Percentiles rank a stretch among this genome's conserved stretches.
Conservation (phyloP, 2,888 invertebrate species). For the Drosophila nr. fundita region DNA sequence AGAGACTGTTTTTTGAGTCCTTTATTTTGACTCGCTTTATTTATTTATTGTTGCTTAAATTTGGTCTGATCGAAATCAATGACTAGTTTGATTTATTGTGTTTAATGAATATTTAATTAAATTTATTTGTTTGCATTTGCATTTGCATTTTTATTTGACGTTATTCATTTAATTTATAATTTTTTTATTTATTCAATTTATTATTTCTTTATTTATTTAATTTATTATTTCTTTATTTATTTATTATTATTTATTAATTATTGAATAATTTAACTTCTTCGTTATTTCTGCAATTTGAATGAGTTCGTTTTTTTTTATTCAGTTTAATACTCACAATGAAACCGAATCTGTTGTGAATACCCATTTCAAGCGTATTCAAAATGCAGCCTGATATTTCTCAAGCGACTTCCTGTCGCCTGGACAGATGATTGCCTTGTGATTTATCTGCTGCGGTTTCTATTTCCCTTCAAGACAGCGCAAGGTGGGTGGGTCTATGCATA, state of each 20-base stretch:
- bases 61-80: not conserved
- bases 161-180: too few species aligned
- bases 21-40: not conserved
- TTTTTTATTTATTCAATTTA: too few species aligned
- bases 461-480: not conserved
- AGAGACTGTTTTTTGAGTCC: not conserved
- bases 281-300: not conserved
- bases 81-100: not conserved
- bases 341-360: not conserved
- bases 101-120: not conserved
- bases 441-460: slow-evolving; percentile 35
- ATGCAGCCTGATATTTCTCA: not conserved
- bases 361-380: slow-evolving; percentile 1
- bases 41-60: not conserved
- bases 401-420: slow-evolving; percentile 50
- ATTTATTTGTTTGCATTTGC: not conserved
- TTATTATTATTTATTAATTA: not conserved
- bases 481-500: not conserved
- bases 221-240: not conserved
- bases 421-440: slow-evolving; percentile 35
- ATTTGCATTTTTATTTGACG: not conserved
- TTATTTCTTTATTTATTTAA: too few species aligned
- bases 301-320: not conserved
- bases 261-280: not conserved
- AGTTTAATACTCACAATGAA: not conserved